Conservation (phyloP, 1,140 invertebrate genomes). For the Caenorhabditis latens region DNA sequence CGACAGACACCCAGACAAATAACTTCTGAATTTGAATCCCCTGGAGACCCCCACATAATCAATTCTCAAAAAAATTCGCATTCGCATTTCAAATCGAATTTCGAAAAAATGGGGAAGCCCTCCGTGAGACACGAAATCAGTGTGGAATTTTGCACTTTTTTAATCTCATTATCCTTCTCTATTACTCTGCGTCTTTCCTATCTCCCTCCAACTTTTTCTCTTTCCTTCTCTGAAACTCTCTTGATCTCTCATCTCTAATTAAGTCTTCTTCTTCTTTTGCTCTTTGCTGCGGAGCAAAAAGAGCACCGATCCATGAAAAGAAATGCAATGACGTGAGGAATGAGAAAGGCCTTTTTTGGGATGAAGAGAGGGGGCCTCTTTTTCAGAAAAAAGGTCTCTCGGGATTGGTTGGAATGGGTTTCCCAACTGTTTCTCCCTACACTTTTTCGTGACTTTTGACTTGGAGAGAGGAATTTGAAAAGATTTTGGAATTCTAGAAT, state of each 20-base stretch:
- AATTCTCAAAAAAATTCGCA: too few relatives aligned
- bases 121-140: too few relatives aligned
- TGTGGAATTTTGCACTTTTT: background rate
- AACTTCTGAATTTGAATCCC: too few relatives aligned
- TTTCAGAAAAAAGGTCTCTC: background rate
- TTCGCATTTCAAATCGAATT: too few relatives aligned
- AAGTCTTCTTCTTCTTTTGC: background rate
- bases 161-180: background rate
- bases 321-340: too few relatives aligned
- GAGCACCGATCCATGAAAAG: conserved; percentile 18
- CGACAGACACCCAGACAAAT: too few relatives aligned
- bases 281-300: background rate
- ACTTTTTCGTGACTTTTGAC: too few relatives aligned
- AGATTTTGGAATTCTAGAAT: too few relatives aligned
- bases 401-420: background rate
- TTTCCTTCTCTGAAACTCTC: background rate
- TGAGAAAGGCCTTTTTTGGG: background rate
- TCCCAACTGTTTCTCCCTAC: too few relatives aligned
- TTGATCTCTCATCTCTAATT: background rate
- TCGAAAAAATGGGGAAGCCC: too few relatives aligned
- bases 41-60: too few relatives aligned
- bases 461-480: too few relatives aligned
- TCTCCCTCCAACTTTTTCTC: background rate
- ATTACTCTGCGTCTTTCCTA: background rate
- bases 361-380: background rate